Conservation (phyloP, 2,888 invertebrate genomes). For the Clitarchus hookeri region DNA sequence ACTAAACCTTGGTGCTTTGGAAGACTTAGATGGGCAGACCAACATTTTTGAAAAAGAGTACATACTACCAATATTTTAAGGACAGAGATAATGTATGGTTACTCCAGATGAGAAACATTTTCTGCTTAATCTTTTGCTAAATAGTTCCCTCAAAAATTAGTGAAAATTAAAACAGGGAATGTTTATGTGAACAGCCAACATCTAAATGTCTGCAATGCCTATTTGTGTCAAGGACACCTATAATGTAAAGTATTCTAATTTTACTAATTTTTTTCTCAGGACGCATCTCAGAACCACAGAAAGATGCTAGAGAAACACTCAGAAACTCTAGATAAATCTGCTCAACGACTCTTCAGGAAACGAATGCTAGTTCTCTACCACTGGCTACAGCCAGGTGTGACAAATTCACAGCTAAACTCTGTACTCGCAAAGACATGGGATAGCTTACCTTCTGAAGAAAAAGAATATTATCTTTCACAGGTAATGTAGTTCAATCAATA, state of each 20-base stretch:
- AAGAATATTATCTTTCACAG: neutral
- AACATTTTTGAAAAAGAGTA: too few species aligned
- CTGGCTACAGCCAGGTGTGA: neutral
- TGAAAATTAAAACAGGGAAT: too few species aligned
- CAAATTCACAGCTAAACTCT: neutral
- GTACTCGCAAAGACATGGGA: neutral
- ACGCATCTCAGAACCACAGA: neutral
- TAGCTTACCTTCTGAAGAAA: neutral
- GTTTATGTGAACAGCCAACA: too few species aligned
- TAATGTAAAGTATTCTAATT: neutral
- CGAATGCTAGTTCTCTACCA: neutral
- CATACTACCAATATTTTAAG: too few species aligned
- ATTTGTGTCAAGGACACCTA: too few species aligned
- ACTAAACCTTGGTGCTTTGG: too few species aligned
- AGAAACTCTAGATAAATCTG: neutral
- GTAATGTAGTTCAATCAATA: neutral
- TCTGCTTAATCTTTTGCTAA: too few species aligned
- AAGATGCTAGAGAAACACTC: neutral
- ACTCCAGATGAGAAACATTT: too few species aligned
- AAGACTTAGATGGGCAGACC: too few species aligned
- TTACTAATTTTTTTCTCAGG: neutral
- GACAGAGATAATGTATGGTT: too few species aligned
- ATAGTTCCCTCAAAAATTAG: too few species aligned
- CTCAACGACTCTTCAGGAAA: neutral
- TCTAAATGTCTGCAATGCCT: too few species aligned